phyloP scores from a whole-genome alignment of 2,113 vertebrate species.

The Halichoeres trimaculatus region DNA sequence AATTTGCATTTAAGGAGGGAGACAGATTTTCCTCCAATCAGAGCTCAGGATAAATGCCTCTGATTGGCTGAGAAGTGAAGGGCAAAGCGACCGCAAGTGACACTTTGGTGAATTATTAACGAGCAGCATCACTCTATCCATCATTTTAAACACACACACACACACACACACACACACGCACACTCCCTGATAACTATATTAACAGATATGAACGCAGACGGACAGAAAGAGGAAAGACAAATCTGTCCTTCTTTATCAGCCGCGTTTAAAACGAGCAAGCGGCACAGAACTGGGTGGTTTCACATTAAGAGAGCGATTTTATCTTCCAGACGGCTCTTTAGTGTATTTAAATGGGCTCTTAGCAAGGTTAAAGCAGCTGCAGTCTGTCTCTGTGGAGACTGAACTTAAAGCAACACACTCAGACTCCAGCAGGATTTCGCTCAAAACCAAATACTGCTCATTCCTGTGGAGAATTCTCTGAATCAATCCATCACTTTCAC shows the following conservation, averaged over 20 bases:
- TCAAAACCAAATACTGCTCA: not conserved
- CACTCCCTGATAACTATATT: conserved; percentile 49
- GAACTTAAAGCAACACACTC: not conserved
- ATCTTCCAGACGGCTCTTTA: conserved; percentile 53
- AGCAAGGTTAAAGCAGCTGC: conserved; percentile 58
- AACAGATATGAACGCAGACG: conserved; percentile 41
- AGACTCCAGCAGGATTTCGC: not conserved
- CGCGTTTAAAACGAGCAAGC: conserved; percentile 12
- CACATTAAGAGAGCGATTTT: conserved; percentile 54
- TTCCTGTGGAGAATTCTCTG: not conserved
- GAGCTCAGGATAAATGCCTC: not conserved
- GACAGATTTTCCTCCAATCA: conserved; percentile 28
- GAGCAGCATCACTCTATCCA: conserved; percentile 51
- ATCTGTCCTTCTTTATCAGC: conserved; percentile 56
- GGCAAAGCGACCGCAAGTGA: conserved; percentile 48
- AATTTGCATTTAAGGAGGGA: conserved; percentile 18
- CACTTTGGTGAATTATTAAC: conserved; percentile 61
- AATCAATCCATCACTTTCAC: not conserved
- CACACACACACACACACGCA: conserved; percentile 48
- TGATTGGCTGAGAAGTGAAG: conserved; percentile 56
- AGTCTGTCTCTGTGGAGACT: not conserved
- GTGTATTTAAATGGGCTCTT: conserved; percentile 54
- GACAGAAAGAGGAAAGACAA: conserved; percentile 43
- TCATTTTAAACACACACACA: conserved; percentile 53
- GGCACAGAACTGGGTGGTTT: conserved; percentile 36